A percentile compares a stretch with the other conserved stretches of the same genome.
These are phyloP conservation scores for Drosophila bocki DNA, from an alignment of 1,140 invertebrate species.

Conservation along the genomic window DNA sequence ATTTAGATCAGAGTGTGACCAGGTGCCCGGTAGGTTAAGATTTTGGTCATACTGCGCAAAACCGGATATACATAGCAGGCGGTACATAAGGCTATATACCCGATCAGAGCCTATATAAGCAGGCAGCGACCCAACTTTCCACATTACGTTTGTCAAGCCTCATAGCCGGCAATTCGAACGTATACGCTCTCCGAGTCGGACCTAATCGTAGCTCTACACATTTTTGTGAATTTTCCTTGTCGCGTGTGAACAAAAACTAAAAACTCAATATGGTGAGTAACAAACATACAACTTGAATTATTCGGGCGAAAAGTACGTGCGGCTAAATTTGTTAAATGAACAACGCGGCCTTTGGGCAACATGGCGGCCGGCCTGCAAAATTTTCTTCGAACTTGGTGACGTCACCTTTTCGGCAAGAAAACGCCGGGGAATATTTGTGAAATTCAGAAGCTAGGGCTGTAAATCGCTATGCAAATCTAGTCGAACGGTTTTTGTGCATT, in stretches of 20 bases:
- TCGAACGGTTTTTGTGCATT: background rate
- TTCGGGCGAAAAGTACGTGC: background rate
- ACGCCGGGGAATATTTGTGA: background rate
- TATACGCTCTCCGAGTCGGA: constrained; percentile 60
- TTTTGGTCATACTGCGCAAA: background rate
- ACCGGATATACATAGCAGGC: background rate
- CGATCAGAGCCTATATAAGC: constrained; percentile 52
- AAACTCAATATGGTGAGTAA: constrained; percentile 74
- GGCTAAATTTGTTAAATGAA: background rate
- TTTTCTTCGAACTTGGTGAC: constrained; percentile 46
- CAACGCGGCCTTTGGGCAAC: constrained; percentile 2
- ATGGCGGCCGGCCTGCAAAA: constrained; percentile 20
- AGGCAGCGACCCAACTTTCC: constrained; percentile 32
- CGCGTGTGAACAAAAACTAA: constrained; percentile 56
- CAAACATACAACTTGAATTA: background rate
- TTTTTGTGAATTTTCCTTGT: constrained; percentile 62
- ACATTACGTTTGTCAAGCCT: constrained; percentile 76
- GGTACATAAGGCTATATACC: background rate
- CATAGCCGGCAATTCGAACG: constrained; percentile 77
- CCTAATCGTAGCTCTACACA: constrained; percentile 51
- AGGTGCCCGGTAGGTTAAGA: too few relatives aligned
- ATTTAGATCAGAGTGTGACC: too few relatives aligned
- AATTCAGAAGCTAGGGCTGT: too few relatives aligned
- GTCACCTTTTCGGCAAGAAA: constrained; percentile 40
- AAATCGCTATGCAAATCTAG: background rate